Percentiles rank a stretch among this genome's conserved stretches.
Evolutionary conservation across 2,888 invertebrate species (phyloP).

Genomic region (Halictus ligatus): DNA sequence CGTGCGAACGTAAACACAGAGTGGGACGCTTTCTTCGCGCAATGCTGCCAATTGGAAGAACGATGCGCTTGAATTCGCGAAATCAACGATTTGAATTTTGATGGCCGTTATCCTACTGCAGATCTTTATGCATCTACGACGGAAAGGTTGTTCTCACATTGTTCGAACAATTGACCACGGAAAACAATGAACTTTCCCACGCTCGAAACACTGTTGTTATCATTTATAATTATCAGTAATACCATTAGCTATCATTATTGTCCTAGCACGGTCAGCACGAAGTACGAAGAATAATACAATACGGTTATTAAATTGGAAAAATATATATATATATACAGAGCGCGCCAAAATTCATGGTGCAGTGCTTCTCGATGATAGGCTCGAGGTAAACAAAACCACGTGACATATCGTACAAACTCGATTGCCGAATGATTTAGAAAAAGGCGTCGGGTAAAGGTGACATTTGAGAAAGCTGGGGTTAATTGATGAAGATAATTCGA

Average conservation of each 20-base stretch:
- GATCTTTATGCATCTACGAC: too few species aligned
- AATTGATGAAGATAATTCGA: not conserved
- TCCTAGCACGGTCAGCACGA: slow-evolving; percentile 51
- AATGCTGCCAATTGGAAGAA: not conserved
- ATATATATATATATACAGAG: slow-evolving; percentile 34
- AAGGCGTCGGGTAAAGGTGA: not conserved
- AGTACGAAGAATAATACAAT: slow-evolving; percentile 35
- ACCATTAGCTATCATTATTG: slow-evolving; percentile 45
- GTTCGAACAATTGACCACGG: not conserved
- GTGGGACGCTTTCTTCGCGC: not conserved
- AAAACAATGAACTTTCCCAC: slow-evolving; percentile 25
- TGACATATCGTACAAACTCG: not conserved
- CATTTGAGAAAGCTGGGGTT: not conserved
- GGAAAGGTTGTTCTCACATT: not conserved
- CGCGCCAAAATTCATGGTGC: slow-evolving; percentile 1
- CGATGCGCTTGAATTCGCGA: not conserved
- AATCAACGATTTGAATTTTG: not conserved
- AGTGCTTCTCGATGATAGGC: slow-evolving; percentile 11
- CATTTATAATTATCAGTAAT: slow-evolving; percentile 29
- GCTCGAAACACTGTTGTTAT: not conserved
- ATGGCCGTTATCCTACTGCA: not conserved
- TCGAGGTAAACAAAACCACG: slow-evolving; percentile 11
- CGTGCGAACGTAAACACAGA: not conserved
- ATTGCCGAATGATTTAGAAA: not conserved
- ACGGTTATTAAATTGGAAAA: slow-evolving; percentile 38